A percentile compares a stretch with the other conserved stretches of the same genome.
phyloP scores from a whole-genome alignment of 92 coral and sea anemone genomes.

The Actinernus sp. region DNA sequence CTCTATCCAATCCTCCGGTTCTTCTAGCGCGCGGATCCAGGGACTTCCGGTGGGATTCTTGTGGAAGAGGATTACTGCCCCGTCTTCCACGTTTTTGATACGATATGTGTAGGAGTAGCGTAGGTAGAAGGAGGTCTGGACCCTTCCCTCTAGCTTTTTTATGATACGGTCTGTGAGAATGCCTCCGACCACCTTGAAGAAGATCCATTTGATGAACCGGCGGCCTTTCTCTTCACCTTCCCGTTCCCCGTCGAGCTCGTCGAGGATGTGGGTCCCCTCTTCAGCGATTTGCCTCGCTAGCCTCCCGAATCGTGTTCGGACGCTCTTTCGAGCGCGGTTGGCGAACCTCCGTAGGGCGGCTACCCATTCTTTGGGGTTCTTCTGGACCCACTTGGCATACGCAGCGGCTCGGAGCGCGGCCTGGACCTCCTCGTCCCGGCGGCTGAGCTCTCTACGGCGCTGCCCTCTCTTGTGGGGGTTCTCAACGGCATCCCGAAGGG shows the following conservation, averaged over 20 bases:
- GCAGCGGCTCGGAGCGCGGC: too few species aligned
- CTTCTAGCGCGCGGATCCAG: background rate
- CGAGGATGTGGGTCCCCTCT: background rate
- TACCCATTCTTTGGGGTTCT: background rate
- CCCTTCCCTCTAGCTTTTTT: background rate
- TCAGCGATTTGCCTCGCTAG: background rate
- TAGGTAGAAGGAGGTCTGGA: background rate
- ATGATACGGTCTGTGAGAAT: background rate
- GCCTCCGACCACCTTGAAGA: background rate
- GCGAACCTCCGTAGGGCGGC: background rate
- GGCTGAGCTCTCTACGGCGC: too few species aligned
- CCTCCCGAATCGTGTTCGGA: too few species aligned
- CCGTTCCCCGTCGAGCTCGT: background rate
- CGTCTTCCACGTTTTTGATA: background rate
- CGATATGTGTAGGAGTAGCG: slow-evolving; percentile 2
- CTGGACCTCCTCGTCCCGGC: too few species aligned
- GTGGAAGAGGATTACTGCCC: background rate
- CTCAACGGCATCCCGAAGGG: too few species aligned
- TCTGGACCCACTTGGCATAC: too few species aligned
- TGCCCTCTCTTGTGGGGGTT: too few species aligned
- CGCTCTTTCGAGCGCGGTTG: background rate
- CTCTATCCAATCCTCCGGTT: too few species aligned
- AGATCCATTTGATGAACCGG: background rate
- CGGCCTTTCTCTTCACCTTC: background rate
- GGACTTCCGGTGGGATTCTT: background rate